A percentile compares a stretch with the other conserved stretches of the same genome.
phyloP scores from a whole-genome alignment of 2,113 vertebrate genomes.

The Cinclus mexicanus region DNA sequence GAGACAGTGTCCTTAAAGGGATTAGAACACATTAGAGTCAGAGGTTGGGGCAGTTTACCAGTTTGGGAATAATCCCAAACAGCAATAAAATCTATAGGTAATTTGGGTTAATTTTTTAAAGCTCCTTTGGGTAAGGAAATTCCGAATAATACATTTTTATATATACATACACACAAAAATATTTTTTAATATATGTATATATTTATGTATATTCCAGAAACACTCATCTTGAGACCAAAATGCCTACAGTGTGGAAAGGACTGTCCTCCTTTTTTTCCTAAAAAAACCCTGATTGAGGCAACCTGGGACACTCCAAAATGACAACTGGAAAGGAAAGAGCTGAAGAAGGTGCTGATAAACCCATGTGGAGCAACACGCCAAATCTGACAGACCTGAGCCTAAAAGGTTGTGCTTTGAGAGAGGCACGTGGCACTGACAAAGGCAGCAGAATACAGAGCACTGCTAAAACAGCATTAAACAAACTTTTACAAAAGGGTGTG shows the following conservation, averaged over 20 bases:
- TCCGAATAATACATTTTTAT: neutral
- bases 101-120: neutral
- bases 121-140: neutral
- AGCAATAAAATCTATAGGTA: neutral
- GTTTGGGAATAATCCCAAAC: neutral
- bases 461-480: neutral
- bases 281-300: neutral
- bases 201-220: neutral
- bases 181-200: accelerated
- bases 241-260: neutral
- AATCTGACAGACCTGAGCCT: neutral
- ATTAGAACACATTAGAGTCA: neutral
- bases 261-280: neutral
- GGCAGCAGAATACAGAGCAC: neutral
- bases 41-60: neutral
- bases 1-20: neutral
- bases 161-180: accelerated
- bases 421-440: neutral
- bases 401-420: neutral
- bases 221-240: neutral
- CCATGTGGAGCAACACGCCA: neutral
- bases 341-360: neutral
- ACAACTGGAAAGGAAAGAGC: neutral
- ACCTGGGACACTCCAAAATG: neutral
- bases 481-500: neutral